A percentile compares a stretch with the other conserved stretches of the same genome.
Evolutionary conservation across 1,140 invertebrate species (phyloP).

Genomic region (Pemphigus obesinymphae): DNA sequence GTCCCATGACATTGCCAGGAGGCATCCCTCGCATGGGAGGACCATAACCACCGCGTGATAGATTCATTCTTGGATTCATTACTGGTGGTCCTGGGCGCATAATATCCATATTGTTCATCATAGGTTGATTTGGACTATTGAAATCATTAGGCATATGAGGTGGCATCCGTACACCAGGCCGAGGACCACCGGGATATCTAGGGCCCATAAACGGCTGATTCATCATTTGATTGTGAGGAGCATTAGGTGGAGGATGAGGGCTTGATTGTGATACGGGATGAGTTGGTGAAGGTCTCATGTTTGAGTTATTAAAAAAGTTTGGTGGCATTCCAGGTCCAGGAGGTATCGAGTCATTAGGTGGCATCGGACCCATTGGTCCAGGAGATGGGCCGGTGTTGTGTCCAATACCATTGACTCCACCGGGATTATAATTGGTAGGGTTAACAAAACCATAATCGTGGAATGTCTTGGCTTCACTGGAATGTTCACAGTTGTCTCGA

Average conservation of each 20-base stretch:
- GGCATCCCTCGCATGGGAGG: slow-evolving; percentile 85
- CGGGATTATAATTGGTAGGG: slow-evolving; percentile 29
- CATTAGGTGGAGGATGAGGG: slow-evolving; percentile 73
- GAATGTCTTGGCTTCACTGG: slow-evolving; percentile 98
- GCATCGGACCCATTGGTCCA: slow-evolving; percentile 74
- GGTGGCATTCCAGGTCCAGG: slow-evolving; percentile 83
- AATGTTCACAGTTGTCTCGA: slow-evolving; percentile 94
- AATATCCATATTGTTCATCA: slow-evolving; percentile 74
- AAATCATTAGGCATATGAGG: slow-evolving; percentile 91
- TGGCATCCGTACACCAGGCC: slow-evolving; percentile 89
- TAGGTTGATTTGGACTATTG: slow-evolving; percentile 86
- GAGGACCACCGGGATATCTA: slow-evolving; percentile 83
- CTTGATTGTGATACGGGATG: slow-evolving; percentile 80
- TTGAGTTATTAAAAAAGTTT: slow-evolving; percentile 87
- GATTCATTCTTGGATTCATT: slow-evolving; percentile 92
- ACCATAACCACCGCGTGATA: slow-evolving; percentile 75
- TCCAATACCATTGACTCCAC: slow-evolving; percentile 47
- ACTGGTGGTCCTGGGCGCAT: slow-evolving; percentile 66
- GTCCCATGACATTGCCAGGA: slow-evolving; percentile 72
- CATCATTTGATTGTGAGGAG: slow-evolving; percentile 82
- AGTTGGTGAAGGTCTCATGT: slow-evolving; percentile 83
- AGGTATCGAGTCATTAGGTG: slow-evolving; percentile 83
- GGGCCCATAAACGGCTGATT: slow-evolving; percentile 90
- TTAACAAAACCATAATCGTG: slow-evolving; percentile 82
- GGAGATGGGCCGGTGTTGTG: slow-evolving; percentile 79